phyloP scores from a whole-genome alignment of 2,888 invertebrate species.

The Melanostoma mellinum region DNA sequence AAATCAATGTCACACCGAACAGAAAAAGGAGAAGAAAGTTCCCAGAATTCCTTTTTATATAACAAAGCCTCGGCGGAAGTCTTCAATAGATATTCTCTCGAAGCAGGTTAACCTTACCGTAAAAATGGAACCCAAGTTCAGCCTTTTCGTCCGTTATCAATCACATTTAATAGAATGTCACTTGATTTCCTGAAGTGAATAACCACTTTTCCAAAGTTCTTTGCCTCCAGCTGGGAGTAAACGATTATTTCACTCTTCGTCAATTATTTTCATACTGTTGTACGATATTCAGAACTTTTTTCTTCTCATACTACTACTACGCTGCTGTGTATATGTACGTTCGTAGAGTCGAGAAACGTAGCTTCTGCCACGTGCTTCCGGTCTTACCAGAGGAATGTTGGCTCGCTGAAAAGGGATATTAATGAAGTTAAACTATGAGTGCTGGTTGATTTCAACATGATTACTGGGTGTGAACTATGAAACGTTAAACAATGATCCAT shows the following conservation, averaged over 20 bases:
- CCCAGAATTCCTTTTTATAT: too few relatives aligned
- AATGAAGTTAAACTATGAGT: constrained; percentile 51
- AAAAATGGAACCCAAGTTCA: constrained; percentile 35
- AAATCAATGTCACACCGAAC: neutral
- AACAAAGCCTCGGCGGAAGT: too few relatives aligned
- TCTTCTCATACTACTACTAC: too few relatives aligned
- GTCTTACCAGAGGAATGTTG: constrained; percentile 21
- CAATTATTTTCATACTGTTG: constrained; percentile 51
- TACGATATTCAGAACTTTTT: constrained; percentile 27
- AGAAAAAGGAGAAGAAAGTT: too few relatives aligned
- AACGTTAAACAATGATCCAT: constrained; percentile 31
- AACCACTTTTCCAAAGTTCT: constrained; percentile 29
- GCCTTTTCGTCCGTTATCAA: constrained; percentile 51
- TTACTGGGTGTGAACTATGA: constrained; percentile 35
- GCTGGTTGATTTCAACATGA: constrained; percentile 44
- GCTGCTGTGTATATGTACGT: too few relatives aligned
- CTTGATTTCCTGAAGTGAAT: constrained; percentile 57
- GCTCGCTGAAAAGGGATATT: constrained; percentile 27
- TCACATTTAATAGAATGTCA: constrained; percentile 70
- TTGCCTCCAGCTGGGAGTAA: neutral
- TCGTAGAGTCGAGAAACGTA: neutral
- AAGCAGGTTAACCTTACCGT: neutral
- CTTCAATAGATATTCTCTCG: too few relatives aligned
- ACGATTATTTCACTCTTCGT: constrained; percentile 25
- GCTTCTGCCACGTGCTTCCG: constrained; percentile 23